A percentile compares a stretch with the other conserved stretches of the same genome.
These are phyloP conservation scores for Zosterops borbonicus DNA, from an alignment of 2,113 vertebrate species.

Conservation along the genomic window DNA sequence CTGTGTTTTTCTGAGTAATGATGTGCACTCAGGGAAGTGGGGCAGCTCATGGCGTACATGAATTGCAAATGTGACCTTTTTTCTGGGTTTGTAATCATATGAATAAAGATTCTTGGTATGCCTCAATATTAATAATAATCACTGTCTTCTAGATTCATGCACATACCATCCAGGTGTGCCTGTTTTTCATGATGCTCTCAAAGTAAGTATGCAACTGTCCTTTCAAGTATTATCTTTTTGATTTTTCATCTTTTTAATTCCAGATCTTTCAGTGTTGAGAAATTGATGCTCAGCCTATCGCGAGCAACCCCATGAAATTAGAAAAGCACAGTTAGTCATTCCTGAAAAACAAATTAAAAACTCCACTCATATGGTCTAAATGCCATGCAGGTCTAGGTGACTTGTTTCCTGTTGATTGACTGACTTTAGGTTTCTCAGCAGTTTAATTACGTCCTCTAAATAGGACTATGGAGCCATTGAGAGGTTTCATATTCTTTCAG, in stretches of 20 bases:
- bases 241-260: neutral
- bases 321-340: neutral
- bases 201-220: slow-evolving; percentile 75
- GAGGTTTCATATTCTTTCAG: neutral
- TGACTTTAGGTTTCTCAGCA: neutral
- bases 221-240: neutral
- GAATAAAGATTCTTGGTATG: neutral
- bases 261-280: neutral
- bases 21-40: neutral
- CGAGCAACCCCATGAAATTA: neutral
- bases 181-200: slow-evolving; percentile 96
- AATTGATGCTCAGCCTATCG: neutral
- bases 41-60: neutral
- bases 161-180: slow-evolving; percentile 94
- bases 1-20: neutral
- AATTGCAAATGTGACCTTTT: neutral
- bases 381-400: neutral
- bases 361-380: neutral
- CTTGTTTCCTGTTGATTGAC: neutral
- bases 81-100: neutral
- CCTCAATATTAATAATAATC: neutral
- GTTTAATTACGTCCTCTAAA: neutral
- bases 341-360: neutral
- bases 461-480: neutral
- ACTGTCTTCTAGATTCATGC: slow-evolving; percentile 81